A percentile compares a stretch with the other conserved stretches of the same genome.
Evolutionary conservation across 2,797 vertebrate genomes (phyloP).

Genomic region (Xiphorhynchus erythropygius): DNA sequence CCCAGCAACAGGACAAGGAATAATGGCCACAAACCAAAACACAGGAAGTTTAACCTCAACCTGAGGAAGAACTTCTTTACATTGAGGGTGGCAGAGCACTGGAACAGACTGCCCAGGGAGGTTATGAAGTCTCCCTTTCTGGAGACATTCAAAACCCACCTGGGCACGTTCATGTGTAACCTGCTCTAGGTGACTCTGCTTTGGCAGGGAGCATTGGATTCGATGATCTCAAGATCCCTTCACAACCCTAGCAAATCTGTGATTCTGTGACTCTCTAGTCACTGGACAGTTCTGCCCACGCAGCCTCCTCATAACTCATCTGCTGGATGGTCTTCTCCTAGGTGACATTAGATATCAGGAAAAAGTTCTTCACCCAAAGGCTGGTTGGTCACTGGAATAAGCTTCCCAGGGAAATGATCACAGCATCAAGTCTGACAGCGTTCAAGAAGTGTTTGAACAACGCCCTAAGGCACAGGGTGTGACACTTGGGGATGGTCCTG

Average conservation of each 20-base stretch:
- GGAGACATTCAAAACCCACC: rapidly evolving
- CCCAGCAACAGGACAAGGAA: rapidly evolving
- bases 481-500: not conserved
- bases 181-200: not conserved
- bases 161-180: not conserved
- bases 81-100: rapidly evolving
- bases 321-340: not conserved
- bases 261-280: not conserved
- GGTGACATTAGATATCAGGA: not conserved
- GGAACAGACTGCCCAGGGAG: not conserved
- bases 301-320: rapidly evolving
- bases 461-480: not conserved
- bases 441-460: not conserved
- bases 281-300: not conserved
- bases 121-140: not conserved
- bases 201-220: not conserved
- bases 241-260: not conserved
- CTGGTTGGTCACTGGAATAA: not conserved
- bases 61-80: not conserved
- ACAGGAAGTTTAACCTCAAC: not conserved
- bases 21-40: not conserved
- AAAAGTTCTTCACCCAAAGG: not conserved
- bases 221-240: not conserved
- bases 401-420: not conserved
- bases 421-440: not conserved